Base-by-base conservation (phyloP, 2,888 invertebrate genomes). In the Byasa hedistus region DNA sequence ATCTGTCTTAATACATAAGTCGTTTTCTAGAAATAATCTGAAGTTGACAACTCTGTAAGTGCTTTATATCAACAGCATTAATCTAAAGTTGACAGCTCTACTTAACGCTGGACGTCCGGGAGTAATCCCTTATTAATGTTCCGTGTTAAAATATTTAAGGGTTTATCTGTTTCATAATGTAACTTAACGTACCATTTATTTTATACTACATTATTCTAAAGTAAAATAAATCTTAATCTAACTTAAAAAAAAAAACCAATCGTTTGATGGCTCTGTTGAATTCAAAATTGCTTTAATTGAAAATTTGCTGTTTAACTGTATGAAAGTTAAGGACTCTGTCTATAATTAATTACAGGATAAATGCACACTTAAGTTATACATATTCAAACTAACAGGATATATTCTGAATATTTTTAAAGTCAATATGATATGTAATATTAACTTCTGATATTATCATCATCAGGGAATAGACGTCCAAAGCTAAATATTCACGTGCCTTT, bases 61-160 rank as follows among this genome's bases (percentile, higher is more conserved):
- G 21, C n/a, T 21, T 52, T 2, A 52, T 52, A 10, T 52, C 52
- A 22, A 52, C 52, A 21, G 22, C 22, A 52, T 12, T 52, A 52
- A 52, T 52, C 21, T 52, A 52, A 52, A 52, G 52, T 22, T 12
- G 52, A 52, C 52, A 52, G 52, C 22, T 21, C 44, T 44, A 44
- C 44, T 44, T 17, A 4, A 44, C 44, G 44, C 4, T 0, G 19
- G 44, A 44, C 17, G 44, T 44, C 44, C 12, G 17, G 19, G 44
- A 44, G 17, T 44, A 44, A 44, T 44, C 12, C 44, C 17, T 19
- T 44, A 44, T 19, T 17, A 44, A 44, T 44, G 19, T 44, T 17
- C 44, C 19, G 19, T 1, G 44, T 19, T 19, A 44, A 44, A 44
- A 44, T 44, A 44, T 44, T 44, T 44, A 44, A 44, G 17, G 10